Evolutionary conservation across 1,140 invertebrate genomes (phyloP).

Genomic region (Heliconius eleuchia): DNA sequence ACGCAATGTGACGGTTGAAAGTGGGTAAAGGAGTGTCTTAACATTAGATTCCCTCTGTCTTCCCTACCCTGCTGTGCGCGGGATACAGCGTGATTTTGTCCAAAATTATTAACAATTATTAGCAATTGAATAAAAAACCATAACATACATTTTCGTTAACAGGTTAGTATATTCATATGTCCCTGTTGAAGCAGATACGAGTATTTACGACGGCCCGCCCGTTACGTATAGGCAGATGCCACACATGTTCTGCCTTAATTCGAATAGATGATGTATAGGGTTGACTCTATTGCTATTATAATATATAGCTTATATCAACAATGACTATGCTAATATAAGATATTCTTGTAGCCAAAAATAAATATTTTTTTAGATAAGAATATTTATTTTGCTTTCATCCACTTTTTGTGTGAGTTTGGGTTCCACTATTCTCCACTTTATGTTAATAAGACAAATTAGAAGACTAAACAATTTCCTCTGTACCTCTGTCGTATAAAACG

Average conservation of each 20-base stretch:
- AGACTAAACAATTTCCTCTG: too few relatives aligned
- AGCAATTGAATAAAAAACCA: conserved; percentile 4
- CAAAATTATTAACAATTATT: not conserved
- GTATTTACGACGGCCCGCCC: conserved; percentile 67
- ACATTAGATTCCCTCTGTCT: too few relatives aligned
- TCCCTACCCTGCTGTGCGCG: too few relatives aligned
- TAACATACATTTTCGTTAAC: conserved; percentile 27
- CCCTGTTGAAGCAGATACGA: conserved; percentile 62
- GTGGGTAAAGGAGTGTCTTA: too few relatives aligned
- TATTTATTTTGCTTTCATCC: too few relatives aligned
- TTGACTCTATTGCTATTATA: not conserved
- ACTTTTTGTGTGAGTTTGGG: too few relatives aligned
- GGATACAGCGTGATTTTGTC: too few relatives aligned
- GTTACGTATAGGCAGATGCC: conserved; percentile 76
- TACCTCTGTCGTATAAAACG: too few relatives aligned
- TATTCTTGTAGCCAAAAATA: too few relatives aligned
- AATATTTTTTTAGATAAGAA: not conserved
- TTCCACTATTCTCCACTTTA: too few relatives aligned
- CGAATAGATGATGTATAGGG: conserved; percentile 65
- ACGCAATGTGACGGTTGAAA: too few relatives aligned
- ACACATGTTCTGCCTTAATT: conserved; percentile 78
- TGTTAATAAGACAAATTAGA: too few relatives aligned
- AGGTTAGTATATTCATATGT: conserved; percentile 40
- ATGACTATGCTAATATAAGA: not conserved
- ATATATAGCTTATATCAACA: not conserved